Base-by-base conservation (phyloP, 2,113 vertebrate genomes). In the Vulpes lagopus region DNA sequence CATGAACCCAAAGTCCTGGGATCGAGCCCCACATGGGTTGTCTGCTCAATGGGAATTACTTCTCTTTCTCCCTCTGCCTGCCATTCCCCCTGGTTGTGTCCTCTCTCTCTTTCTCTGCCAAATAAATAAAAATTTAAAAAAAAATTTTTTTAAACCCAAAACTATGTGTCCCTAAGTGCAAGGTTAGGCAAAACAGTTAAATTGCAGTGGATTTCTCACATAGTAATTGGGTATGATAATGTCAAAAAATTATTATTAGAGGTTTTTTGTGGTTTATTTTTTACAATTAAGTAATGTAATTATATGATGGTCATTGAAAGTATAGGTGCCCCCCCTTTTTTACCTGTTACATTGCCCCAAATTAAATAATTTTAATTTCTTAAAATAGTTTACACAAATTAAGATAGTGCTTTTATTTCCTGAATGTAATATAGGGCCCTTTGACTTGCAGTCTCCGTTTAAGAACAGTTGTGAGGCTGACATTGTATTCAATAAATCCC, bases 361-460 rank as follows among this genome's bases (percentile, higher is more conserved):
- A 60, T 76, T 67, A 83, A 83, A 83, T 76, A 35, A 81, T 43
- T 95, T 95, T 89, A 83, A 76, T 91, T 97, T 76, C 59, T 87
- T 93, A 94, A 93, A 73, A 60, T 78, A 87, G 35, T 92, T 97
- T 65, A 32, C 43, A 91, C 20, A 82, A 82, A 86, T 96, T 62
- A 86, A 60, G n/a, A 84, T 32, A 91, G 27, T 9, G 22, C 49
- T 80, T 93, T 97, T 78, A 55, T 59, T 88, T 91, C 38, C 22
- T 92, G 12, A 64, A 79, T 8, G 25, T 35, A 87, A 53, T 38
- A 5, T 65, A 80, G 10, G 14, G 3, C 38, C 76, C 20, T 79
- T 35, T 80, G 67, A 49, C 74, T 79, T 79, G 55, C 38, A 17
- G 22, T 65, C 64, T 88, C 53, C 30, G 14, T 74, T 22, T 62